Conservation (phyloP, 2,888 invertebrate species). For the Silvanus unidentatus region DNA sequence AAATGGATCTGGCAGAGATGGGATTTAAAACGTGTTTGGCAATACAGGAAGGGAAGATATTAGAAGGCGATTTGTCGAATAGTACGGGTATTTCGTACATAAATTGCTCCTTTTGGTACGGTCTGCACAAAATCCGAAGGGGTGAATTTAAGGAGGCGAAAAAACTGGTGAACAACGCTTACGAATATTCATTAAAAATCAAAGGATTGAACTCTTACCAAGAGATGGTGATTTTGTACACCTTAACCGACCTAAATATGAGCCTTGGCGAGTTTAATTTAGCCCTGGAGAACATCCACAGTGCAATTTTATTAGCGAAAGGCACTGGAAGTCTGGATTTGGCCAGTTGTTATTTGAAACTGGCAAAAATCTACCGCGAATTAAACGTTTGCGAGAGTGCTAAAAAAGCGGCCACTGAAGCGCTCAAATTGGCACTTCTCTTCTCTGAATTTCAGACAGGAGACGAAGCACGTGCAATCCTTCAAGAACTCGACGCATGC, state of each 20-base stretch:
- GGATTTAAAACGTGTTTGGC: conserved; percentile 45
- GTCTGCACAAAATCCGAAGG: conserved; percentile 42
- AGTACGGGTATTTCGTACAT: conserved; percentile 45
- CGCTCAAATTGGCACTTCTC: conserved; percentile 32
- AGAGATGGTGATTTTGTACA: conserved; percentile 47
- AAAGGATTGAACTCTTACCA: conserved; percentile 44
- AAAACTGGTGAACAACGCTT: conserved; percentile 40
- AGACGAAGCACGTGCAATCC: neutral
- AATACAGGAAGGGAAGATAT: conserved; percentile 41
- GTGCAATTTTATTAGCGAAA: conserved; percentile 45
- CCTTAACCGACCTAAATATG: conserved; percentile 42
- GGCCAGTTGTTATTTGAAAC: conserved; percentile 43
- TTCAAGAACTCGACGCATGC: neutral
- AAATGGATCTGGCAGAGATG: conserved; percentile 42
- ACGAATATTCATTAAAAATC: conserved; percentile 42
- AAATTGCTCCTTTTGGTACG: conserved; percentile 48
- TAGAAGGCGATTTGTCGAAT: conserved; percentile 39
- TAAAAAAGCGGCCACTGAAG: conserved; percentile 39
- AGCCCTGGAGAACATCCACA: conserved; percentile 43
- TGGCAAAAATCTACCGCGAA: conserved; percentile 42
- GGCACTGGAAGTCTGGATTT: conserved; percentile 46
- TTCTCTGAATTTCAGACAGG: neutral
- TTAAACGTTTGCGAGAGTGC: conserved; percentile 40
- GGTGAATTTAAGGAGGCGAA: conserved; percentile 37
- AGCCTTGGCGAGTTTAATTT: conserved; percentile 41